Evolutionary conservation across 2,797 vertebrate species (phyloP), one percentile per base, ranked within the genome.

Genomic region (Lacerta viridis): DNA sequence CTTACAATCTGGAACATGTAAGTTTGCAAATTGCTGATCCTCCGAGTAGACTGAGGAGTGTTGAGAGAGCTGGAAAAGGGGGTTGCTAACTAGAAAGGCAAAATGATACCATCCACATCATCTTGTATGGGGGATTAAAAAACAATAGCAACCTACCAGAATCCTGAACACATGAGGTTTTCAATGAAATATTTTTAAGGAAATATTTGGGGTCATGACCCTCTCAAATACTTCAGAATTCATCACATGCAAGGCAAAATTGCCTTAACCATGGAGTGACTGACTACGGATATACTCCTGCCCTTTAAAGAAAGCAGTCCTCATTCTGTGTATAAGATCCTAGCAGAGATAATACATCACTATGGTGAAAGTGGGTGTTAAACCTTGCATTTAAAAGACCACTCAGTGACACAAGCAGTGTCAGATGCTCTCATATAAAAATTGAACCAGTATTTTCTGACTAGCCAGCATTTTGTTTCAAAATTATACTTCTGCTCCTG

Each of bases 401-500:
- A 90, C 43, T 68, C 87, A 74, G 88, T 88, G 39, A 7, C 50
- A 55, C 13, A 11, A 84, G 59, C 3, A 0, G 0, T 71, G 89
- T 90, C 79, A 79, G 89, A 64, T 0, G 0, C n/a, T 90, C 77
- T 83, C 81, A 0, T 3, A 4, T 1, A 90, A 69, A 59, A 18
- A 18, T 25, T 83, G 84, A 91, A 87, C 33, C n/a, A 83, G 64
- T 87, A 72, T 36, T 2, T 11, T 94, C 55, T 33, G 15, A 59
- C 85, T 4, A 68, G 90, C 79, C 89, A 95, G 43, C 43, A 89
- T 41, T 89, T 94, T 90, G 87, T 91, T 93, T 86, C 88, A 79
- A 85, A 77, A 83, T 90, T 74, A 92, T 87, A 74, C 87, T 89
- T 90, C 77, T 90, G 85, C 78, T 88, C 61, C 79, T 90, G 83